Evolutionary conservation across 2,113 vertebrate species (phyloP), one percentile per base, ranked within the genome.

Genomic region (Passer montanus): DNA sequence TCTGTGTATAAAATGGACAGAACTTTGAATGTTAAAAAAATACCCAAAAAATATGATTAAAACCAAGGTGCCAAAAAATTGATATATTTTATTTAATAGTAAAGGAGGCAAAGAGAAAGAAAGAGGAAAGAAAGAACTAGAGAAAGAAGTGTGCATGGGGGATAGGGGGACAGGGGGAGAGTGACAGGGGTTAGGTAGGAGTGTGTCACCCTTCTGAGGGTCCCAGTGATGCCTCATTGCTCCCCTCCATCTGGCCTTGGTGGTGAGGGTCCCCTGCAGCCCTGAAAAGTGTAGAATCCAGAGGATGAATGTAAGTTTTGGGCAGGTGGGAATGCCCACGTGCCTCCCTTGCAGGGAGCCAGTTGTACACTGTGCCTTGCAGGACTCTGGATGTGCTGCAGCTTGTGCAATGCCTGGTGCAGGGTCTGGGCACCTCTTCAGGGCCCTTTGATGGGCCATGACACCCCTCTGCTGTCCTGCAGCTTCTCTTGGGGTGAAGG

Each of bases 211-310:
- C 18, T 5, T 33, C 78, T 1, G 3, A 46, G n/a, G 43, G 8
- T 47, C 27, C 50, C 62, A 56, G 0, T 1, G 10, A 39, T 2
- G 1, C 31, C 27, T 47, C 0, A 0, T 33, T 58, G n/a, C 52
- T 67, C 24, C 14, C 14, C 19, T 43, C 33, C 21, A 6, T 20
- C 33, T 56, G 41, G 2, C 31, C 21, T 21, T 26, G 52, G 41
- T 31, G 41, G 8, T 47, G 50, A 37, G 33, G 41, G 16, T 66
- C 15, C 39, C 49, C 50, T n/a, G n/a, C n/a, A 59, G 56, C 56
- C n/a, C n/a, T 59, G 9, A 8, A 6, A 43, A 28, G 11, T 15
- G 0, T 1, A 24, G 31, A 30, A 12, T 35, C 12, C 62, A 7
- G 20, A 19, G 62, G 77, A 12, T 46, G 18, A 20, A 31, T 8